Conservation (phyloP, 2,797 vertebrate genomes). For the Cynodonichthys magdalenae region DNA sequence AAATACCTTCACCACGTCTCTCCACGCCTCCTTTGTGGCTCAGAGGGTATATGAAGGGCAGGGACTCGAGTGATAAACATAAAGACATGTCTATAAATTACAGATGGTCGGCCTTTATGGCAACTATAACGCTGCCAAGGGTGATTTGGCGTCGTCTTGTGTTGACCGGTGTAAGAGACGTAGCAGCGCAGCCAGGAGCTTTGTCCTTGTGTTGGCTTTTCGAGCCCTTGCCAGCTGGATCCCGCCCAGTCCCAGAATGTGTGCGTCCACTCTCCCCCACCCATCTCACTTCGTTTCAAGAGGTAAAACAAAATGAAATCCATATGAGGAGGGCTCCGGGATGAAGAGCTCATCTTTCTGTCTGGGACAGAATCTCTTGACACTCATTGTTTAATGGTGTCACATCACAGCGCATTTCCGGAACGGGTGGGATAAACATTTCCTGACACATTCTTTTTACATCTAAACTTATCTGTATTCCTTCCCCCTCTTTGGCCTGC, state of each 20-base stretch:
- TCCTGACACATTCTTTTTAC: conserved; percentile 20
- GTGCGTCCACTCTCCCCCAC: conserved; percentile 59
- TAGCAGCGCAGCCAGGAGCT: conserved; percentile 69
- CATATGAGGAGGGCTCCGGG: conserved; percentile 44
- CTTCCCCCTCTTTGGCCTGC: conserved; percentile 28
- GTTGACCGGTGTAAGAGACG: conserved; percentile 68
- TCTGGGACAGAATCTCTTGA: conserved; percentile 37
- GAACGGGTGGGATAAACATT: conserved; percentile 41
- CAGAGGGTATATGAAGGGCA: conserved; percentile 44
- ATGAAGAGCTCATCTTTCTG: conserved; percentile 51
- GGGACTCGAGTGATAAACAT: conserved; percentile 28
- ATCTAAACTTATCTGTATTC: conserved; percentile 47
- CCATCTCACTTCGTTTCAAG: conserved; percentile 60
- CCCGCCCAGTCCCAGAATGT: conserved; percentile 65
- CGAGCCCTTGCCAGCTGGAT: conserved; percentile 73
- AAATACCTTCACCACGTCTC: conserved; percentile 39
- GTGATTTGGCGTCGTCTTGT: conserved; percentile 65
- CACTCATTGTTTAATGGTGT: conserved; percentile 46
- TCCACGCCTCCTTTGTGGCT: conserved; percentile 26
- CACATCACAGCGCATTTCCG: conserved; percentile 43
- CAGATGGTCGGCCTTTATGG: conserved; percentile 59
- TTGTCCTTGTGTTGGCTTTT: conserved; percentile 73
- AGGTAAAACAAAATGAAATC: conserved; percentile 64
- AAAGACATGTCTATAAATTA: conserved; percentile 71
- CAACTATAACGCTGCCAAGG: conserved; percentile 58